Base-by-base conservation (phyloP, 2,113 vertebrate species). In the Coptodon rendalli region DNA sequence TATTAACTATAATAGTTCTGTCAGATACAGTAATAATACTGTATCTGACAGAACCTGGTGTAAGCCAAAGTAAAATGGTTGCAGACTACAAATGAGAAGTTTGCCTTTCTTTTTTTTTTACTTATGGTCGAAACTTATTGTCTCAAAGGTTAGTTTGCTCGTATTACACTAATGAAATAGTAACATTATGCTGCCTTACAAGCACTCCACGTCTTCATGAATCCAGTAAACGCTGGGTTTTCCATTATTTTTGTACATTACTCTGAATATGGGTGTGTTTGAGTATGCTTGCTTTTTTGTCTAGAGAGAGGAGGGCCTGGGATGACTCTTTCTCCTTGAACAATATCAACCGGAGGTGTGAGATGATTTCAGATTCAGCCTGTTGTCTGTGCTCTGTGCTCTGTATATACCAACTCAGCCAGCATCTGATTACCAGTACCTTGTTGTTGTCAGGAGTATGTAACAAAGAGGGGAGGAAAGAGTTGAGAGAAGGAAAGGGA, bases 301-400 rank as follows among this genome's bases (percentile, higher is more conserved):
- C 36, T 71, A 84, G 63, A 54, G 76, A 66, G 79, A 87, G 38
- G n/a, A 89, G 71, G 19, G 76, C 73, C 84, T 89, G 87, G 80
- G 86, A 92, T 83, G 91, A 92, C 83, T 86, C 82, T 92, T 91
- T 95, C 88, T 94, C 91, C 93, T 95, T 95, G 90, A 92, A 92
- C 91, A 94, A 91, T 93, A 94, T 95, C 92, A 94, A 89, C 87
- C 53, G 3, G 87, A 90, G 86, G 85, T 94, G 88, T 96, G 94
- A 92, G 89, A 91, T 93, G 91, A 92, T 93, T 94, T 90, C 78
- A 84, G 85, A 95, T 93, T 82, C 91, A 82, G 86, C 82, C 79
- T 66, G 81, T 87, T 93, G 90, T 93, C 89, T 91, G 82, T 54
- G 27, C 82, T 85, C 63, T 61, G 81, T 85, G 43, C 83, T 85